These are phyloP conservation scores for Danio rerio DNA, from an alignment of 2,113 vertebrate species.

Conservation along the genomic window GRCz12tu NC_133179.1:48623001-48623500, in stretches of 20 bases:
- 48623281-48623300: background rate
- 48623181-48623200: background rate
- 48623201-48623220: conserved; percentile 28
- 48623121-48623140: conserved; percentile 23
- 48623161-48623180: no score
- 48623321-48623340: background rate
- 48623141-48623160: background rate
- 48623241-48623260: conserved; percentile 26
- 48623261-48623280: conserved; percentile 17
- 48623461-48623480: background rate
- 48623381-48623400: background rate
- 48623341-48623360: conserved; percentile 3
- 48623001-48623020: background rate
- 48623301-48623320: conserved; percentile 29
- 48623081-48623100: background rate
- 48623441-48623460: background rate
- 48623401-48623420: background rate
- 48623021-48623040: no score
- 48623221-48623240: background rate
- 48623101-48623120: conserved; percentile 18
- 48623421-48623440: background rate
- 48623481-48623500: background rate
- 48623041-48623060: no score
- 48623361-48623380: conserved; percentile 27
- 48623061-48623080: no score